Evolutionary conservation across 2,797 vertebrate genomes (phyloP).

Genomic region (Moxostoma hubbsi): DNA sequence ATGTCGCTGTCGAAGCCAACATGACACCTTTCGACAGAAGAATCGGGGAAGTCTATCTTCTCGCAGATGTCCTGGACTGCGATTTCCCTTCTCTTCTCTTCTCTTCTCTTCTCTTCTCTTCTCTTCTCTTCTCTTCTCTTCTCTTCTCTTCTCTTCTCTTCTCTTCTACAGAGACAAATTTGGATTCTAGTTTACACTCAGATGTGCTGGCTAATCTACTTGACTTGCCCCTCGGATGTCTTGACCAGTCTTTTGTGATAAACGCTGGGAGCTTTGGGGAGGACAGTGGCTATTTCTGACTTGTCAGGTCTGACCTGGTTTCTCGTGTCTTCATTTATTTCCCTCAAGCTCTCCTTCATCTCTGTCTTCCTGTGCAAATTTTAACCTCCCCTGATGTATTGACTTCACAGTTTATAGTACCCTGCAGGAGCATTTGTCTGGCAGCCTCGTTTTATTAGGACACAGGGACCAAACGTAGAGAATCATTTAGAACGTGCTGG

Average conservation of each 20-base stretch:
- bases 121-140: no score
- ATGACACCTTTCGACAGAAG: no score
- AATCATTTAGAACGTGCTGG: constrained; percentile 56
- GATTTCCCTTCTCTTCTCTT: no score
- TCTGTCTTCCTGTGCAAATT: constrained; percentile 60
- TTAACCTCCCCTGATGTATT: constrained; percentile 64
- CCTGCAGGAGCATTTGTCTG: constrained; percentile 70
- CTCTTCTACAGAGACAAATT: not conserved
- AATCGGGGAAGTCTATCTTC: constrained; percentile 13
- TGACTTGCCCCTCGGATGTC: constrained; percentile 32
- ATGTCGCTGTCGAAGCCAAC: constrained; percentile 29
- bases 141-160: not conserved
- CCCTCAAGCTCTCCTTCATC: constrained; percentile 59
- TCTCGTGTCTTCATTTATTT: constrained; percentile 61
- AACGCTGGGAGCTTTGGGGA: constrained; percentile 51
- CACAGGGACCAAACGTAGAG: constrained; percentile 65
- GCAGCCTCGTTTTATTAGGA: constrained; percentile 65
- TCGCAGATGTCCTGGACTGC: not conserved
- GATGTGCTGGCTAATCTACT: constrained; percentile 44
- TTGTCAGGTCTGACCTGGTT: constrained; percentile 62
- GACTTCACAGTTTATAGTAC: constrained; percentile 63
- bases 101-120: no score
- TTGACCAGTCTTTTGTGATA: constrained; percentile 52
- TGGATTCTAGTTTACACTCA: constrained; percentile 34
- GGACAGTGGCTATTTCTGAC: constrained; percentile 60